phyloP scores from a whole-genome alignment of 2,797 vertebrate species.

The Buceros bicornis region DNA sequence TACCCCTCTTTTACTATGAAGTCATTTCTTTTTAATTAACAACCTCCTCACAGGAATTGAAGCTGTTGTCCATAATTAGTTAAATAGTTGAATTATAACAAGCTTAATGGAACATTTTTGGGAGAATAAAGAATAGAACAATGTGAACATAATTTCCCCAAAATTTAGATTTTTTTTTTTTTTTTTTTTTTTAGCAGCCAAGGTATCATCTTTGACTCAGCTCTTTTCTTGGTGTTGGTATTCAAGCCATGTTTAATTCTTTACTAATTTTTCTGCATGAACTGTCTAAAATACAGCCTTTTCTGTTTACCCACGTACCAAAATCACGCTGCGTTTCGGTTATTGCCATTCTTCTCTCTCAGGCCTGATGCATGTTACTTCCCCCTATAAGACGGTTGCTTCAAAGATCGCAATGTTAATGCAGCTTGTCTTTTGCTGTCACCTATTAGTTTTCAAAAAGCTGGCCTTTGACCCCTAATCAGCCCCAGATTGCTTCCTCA shows the following conservation, averaged over 20 bases:
- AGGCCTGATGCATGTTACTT: background rate
- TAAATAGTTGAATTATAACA: background rate
- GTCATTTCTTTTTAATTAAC: slow-evolving; percentile 24
- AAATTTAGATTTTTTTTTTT: background rate
- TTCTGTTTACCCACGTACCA: background rate
- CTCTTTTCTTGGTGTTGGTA: background rate
- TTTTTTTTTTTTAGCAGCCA: background rate
- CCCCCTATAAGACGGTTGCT: background rate
- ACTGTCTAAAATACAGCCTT: background rate
- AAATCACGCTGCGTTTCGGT: background rate
- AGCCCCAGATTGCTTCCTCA: background rate
- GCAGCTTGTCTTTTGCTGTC: background rate
- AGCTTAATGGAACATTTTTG: background rate
- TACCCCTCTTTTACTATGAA: background rate
- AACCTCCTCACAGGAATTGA: background rate
- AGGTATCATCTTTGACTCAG: background rate
- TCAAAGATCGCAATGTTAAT: background rate
- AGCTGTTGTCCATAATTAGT: background rate
- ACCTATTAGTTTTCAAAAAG: background rate
- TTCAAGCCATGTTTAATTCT: background rate
- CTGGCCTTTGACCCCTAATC: background rate
- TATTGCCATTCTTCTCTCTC: background rate
- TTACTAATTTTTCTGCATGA: background rate
- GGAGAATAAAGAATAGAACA: background rate
- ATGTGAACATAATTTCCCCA: background rate